Conservation (phyloP, 2,113 vertebrate genomes). For the Triplophysa rosa region DNA sequence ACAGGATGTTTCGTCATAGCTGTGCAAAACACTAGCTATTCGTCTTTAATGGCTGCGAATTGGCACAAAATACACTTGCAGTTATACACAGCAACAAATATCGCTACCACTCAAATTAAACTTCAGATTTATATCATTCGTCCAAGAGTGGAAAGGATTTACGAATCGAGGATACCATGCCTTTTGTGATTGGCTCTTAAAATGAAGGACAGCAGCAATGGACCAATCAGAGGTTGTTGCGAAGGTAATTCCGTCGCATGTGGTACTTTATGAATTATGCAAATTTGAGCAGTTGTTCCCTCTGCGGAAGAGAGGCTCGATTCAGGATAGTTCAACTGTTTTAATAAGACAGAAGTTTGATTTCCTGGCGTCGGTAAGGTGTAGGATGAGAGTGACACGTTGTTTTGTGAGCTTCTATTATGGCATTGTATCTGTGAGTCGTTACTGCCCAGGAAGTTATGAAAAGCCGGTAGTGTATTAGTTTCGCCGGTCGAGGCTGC, state of each 20-base stretch:
- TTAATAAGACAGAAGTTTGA: not conserved
- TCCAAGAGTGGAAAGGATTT: not conserved
- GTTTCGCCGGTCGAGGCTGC: conserved; percentile 71
- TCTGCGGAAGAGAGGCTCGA: conserved; percentile 3
- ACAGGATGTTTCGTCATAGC: conserved; percentile 16
- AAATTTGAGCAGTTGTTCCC: conserved; percentile 20
- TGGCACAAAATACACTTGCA: not conserved
- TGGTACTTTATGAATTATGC: conserved; percentile 28
- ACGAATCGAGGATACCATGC: not conserved
- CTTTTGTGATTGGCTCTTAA: conserved; percentile 35
- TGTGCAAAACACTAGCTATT: not conserved
- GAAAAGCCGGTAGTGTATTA: conserved; percentile 61
- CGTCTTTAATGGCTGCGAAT: not conserved
- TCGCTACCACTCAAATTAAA: not conserved
- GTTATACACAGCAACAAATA: not conserved
- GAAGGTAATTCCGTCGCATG: conserved; percentile 22
- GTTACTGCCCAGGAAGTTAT: conserved; percentile 52
- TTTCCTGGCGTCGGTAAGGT: too few relatives aligned
- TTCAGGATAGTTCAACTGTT: not conserved
- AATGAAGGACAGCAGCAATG: not conserved
- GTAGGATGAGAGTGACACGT: not conserved
- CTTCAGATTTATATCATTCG: not conserved
- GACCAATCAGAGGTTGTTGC: conserved; percentile 44
- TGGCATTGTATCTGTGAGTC: not conserved
- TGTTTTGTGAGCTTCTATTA: not conserved